Base-by-base conservation (phyloP, 2,797 vertebrate genomes). In the Coccyzus lansbergi region DNA sequence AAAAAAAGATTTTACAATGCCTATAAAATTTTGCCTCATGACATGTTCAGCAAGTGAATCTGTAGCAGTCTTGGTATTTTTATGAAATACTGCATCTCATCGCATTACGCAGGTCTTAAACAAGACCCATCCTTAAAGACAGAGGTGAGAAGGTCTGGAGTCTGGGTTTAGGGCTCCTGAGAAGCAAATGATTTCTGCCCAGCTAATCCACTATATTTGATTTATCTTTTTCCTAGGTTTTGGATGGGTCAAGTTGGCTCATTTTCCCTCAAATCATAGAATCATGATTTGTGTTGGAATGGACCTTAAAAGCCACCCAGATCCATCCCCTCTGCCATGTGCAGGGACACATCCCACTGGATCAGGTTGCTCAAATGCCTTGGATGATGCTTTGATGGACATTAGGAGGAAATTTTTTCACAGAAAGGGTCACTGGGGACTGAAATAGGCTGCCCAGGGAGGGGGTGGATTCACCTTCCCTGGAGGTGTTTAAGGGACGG, bases 1-100 rank as follows among this genome's bases (percentile, higher is more conserved):
- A 97, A 98, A 97, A 97, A n/a, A 97, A 97, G 84, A 97, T 97
- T 98, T 97, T 97, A 97, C 93, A 97, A 92, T 8, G 91, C 65
- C 96, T 91, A 96, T 98, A 97, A 98, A 98, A 97, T 96, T 76
- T 96, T 96, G 96, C 96, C 96, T 97, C 93, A 65, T 98, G 97
- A 97, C 93, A 97, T 29, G 51, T 97, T 97, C 94, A 91, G 95
- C 92, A 93, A 96, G 95, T 95, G 94, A 97, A 96, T 98, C 96
- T 94, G 91, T 60, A 96, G 70, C 75, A 95, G 82, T 94, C 97
- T 92, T 84, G 92, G 71, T 92, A 77, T 28, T 95, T 96, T 96
- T 92, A 67, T 93, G 97, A 93, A 97, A 94, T 88, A 94, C 70
- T 79, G 81, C 76, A 76, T 87, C 68, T 64, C 55, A 88, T 93